These are phyloP conservation scores for Drosophila novamexicana DNA, from an alignment of 1,140 invertebrate species.

Conservation along the genomic window DNA sequence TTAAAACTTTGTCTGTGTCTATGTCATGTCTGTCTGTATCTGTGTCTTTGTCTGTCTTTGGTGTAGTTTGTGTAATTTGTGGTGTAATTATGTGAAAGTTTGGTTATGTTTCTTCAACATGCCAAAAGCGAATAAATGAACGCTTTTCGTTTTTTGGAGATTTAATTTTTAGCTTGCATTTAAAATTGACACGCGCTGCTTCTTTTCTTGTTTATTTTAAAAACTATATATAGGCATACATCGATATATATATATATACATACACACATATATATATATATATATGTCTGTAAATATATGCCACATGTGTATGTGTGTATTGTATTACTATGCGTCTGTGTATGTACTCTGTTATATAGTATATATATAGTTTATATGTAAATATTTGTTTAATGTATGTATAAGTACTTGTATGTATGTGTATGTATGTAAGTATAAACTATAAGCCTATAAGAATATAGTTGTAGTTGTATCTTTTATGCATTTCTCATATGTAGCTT, in stretches of 20 bases:
- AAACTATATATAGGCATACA: conserved; percentile 66
- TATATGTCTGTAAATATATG: conserved; percentile 29
- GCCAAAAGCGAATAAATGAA: conserved; percentile 39
- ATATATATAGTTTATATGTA: conserved; percentile 56
- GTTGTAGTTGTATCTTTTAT: conserved; percentile 70
- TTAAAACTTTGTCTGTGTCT: conserved; percentile 59
- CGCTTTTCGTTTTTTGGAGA: conserved; percentile 7
- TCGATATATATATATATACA: conserved; percentile 34
- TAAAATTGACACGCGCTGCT: conserved; percentile 76
- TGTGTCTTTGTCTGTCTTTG: conserved; percentile 47
- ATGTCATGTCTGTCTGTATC: conserved; percentile 49
- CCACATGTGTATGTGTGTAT: conserved; percentile 35
- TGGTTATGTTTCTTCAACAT: conserved; percentile 54
- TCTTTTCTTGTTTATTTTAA: conserved; percentile 47
- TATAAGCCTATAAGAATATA: conserved; percentile 83
- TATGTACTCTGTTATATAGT: conserved; percentile 57
- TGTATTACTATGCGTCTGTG: conserved; percentile 58
- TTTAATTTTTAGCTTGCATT: conserved; percentile 31
- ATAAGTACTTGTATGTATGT: conserved; percentile 21
- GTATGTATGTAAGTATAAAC: conserved; percentile 76
- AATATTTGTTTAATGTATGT: conserved; percentile 49
- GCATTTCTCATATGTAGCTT: conserved; percentile 53
- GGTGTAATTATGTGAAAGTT: conserved; percentile 73
- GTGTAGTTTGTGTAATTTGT: conserved; percentile 76
- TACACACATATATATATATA: conserved; percentile 18